Conservation (phyloP, 2,797 vertebrate genomes). For the Ibycter americanus region DNA sequence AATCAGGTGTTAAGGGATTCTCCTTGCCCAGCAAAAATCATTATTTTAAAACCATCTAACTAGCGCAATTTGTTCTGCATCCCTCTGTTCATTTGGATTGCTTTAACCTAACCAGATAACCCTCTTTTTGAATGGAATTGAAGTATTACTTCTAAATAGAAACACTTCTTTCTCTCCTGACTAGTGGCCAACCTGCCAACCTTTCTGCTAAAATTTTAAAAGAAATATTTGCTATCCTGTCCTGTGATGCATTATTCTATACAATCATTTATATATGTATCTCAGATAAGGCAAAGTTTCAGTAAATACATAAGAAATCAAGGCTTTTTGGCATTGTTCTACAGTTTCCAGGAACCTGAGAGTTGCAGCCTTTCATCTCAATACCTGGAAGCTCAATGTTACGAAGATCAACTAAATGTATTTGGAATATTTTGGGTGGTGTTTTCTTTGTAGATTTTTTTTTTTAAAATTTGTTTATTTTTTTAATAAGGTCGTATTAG, state of each 20-base stretch:
- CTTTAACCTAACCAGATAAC: not conserved
- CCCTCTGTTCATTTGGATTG: not conserved
- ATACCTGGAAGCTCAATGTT: not conserved
- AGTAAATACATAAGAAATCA: not conserved
- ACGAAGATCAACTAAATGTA: not conserved
- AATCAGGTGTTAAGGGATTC: not conserved
- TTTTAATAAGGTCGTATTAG: not conserved
- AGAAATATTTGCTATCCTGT: not conserved
- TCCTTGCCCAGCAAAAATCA: not conserved
- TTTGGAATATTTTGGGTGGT: not conserved
- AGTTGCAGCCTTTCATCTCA: not conserved
- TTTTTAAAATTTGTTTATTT: not conserved
- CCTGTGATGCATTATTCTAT: not conserved
- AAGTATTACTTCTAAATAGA: not conserved
- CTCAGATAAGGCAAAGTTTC: not conserved
- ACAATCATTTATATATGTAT: not conserved
- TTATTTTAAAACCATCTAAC: not conserved
- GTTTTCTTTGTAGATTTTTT: accelerated
- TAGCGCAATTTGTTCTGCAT: not conserved
- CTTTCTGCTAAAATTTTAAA: not conserved
- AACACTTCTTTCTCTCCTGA: not conserved
- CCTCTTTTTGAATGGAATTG: not conserved
- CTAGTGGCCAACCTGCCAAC: not conserved
- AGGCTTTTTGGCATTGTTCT: not conserved
- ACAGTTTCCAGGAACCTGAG: not conserved